Evolutionary conservation across 1,140 invertebrate genomes (phyloP).

Genomic region (Acromyrmex heyeri): DNA sequence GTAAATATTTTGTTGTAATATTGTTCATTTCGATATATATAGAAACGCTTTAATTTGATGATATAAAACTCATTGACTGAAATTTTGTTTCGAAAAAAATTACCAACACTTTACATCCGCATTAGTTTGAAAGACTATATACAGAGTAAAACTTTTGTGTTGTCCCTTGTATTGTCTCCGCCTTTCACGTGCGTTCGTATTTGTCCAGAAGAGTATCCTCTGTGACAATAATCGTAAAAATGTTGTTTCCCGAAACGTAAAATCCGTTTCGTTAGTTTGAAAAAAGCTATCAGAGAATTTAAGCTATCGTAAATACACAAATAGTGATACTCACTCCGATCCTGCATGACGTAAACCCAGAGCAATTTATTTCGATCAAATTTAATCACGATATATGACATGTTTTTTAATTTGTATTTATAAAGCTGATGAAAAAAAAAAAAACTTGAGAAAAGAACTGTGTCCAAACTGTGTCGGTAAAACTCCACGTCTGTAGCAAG

Average conservation of each 20-base stretch:
- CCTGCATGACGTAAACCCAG: not conserved
- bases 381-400: not conserved
- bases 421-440: not conserved
- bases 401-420: not conserved
- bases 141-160: not conserved
- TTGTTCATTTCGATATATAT: too few species aligned
- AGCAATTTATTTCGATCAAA: slow-evolving; percentile 28
- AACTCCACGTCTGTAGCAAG: not conserved
- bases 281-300: slow-evolving; percentile 5
- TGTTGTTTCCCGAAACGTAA: slow-evolving; percentile 4
- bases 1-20: not conserved
- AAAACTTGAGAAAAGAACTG: not conserved
- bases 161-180: not conserved
- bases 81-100: slow-evolving; percentile 7
- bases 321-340: not conserved
- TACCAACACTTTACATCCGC: not conserved
- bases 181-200: not conserved
- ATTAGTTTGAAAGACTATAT: not conserved
- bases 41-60: too few species aligned
- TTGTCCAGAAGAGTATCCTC: not conserved
- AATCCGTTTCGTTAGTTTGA: slow-evolving; percentile 3
- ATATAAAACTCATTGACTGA: not conserved
- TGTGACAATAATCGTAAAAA: slow-evolving; percentile 24
- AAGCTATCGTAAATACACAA: not conserved
- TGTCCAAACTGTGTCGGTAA: not conserved